Evolutionary conservation across 2,113 vertebrate species (phyloP).

Genomic region (Toxotes jaculatrix): DNA sequence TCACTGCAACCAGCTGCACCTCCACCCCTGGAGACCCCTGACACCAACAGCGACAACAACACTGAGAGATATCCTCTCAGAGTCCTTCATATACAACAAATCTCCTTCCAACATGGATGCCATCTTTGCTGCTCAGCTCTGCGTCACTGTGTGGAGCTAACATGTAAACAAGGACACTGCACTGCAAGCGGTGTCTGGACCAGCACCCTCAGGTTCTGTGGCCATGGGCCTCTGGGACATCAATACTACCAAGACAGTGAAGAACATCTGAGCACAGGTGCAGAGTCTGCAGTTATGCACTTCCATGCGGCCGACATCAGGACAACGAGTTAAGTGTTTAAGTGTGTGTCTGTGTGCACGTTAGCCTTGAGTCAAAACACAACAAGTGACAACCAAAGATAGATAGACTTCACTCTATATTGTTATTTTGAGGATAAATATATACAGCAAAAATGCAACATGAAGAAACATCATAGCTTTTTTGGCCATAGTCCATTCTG

Average conservation of each 20-base stretch:
- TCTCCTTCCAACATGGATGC: slow-evolving; percentile 51
- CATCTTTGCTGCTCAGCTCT: slow-evolving; percentile 59
- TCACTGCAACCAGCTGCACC: slow-evolving; percentile 79
- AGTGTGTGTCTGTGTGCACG: slow-evolving; percentile 7
- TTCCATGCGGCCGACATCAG: slow-evolving; percentile 10
- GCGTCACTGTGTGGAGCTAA: slow-evolving; percentile 63
- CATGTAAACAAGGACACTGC: slow-evolving; percentile 69
- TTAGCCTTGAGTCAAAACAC: slow-evolving; percentile 54
- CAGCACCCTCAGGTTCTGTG: slow-evolving; percentile 7
- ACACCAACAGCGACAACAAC: slow-evolving; percentile 62
- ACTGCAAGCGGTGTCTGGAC: slow-evolving; percentile 34
- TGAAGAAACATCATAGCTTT: background rate
- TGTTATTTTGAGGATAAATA: slow-evolving; percentile 10
- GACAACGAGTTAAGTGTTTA: background rate
- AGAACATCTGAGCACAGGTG: slow-evolving; percentile 21
- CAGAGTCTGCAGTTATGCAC: slow-evolving; percentile 8
- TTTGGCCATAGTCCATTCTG: background rate
- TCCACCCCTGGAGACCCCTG: slow-evolving; percentile 65
- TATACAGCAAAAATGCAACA: background rate
- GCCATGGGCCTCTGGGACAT: slow-evolving; percentile 17
- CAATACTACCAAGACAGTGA: slow-evolving; percentile 14
- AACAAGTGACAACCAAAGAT: slow-evolving; percentile 37
- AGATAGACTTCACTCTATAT: background rate
- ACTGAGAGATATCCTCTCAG: slow-evolving; percentile 26
- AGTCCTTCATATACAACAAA: slow-evolving; percentile 35